These are phyloP conservation scores for Ammospiza nelsoni DNA, from an alignment of 2,113 vertebrate species.

Conservation along the genomic window DNA sequence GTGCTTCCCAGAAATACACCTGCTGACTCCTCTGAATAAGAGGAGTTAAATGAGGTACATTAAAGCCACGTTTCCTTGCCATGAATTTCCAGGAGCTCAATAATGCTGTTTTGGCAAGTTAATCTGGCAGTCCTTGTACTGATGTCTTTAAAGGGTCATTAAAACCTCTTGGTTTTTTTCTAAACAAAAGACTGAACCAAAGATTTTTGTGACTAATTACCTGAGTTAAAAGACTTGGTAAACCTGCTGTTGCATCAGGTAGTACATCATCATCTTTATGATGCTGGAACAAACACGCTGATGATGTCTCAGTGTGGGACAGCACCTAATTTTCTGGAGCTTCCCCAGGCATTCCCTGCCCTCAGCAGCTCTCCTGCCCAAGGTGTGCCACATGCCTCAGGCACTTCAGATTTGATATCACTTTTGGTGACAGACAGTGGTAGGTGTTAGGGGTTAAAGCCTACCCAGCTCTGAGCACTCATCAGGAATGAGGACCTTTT, in stretches of 20 bases:
- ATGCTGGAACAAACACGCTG: neutral
- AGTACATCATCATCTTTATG: neutral
- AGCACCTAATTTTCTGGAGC: neutral
- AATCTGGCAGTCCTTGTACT: neutral
- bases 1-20: conserved; percentile 20
- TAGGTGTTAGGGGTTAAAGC: neutral
- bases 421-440: neutral
- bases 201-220: neutral
- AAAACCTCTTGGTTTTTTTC: neutral
- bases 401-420: neutral
- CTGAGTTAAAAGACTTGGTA: neutral
- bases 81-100: conserved; percentile 7
- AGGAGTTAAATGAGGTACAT: conserved; percentile 7
- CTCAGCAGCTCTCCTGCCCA: neutral
- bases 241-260: neutral
- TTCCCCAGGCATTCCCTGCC: neutral
- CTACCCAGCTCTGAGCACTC: neutral
- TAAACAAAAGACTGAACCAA: neutral
- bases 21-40: conserved; percentile 26
- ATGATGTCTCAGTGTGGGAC: neutral
- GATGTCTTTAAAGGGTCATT: conserved; percentile 19
- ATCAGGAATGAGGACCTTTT: neutral
- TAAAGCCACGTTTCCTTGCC: neutral
- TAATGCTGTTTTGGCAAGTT: conserved; percentile 35
- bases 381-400: accelerated